Evolutionary conservation across 1,140 invertebrate species (phyloP).

Genomic region (Heliconius melpomene): DNA sequence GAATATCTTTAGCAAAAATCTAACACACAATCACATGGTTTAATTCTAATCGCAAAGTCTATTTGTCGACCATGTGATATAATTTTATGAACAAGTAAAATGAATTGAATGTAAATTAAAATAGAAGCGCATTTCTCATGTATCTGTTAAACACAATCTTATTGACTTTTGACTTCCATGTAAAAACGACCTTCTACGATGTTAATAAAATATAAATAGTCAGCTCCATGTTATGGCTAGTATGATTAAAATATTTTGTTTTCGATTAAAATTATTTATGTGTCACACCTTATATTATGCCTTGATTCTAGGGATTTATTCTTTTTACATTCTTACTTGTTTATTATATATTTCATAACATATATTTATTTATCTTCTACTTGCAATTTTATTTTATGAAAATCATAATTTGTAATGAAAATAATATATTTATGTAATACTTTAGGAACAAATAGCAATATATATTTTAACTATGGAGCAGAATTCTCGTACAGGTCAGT

Average conservation of each 20-base stretch:
- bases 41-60: not conserved
- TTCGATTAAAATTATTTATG: not conserved
- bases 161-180: slow-evolving; percentile 60
- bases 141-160: slow-evolving; percentile 46
- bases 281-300: not conserved
- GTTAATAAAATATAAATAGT: not conserved
- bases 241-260: not conserved
- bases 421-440: slow-evolving; percentile 25
- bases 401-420: not conserved
- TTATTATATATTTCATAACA: not conserved
- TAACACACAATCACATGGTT: slow-evolving; percentile 10
- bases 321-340: not conserved
- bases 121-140: slow-evolving; percentile 11
- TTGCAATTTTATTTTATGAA: not conserved
- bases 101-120: not conserved
- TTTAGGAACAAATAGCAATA: slow-evolving; percentile 24
- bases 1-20: not conserved
- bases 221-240: not conserved
- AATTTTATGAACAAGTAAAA: slow-evolving; percentile 11
- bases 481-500: slow-evolving; percentile 25
- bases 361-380: not conserved
- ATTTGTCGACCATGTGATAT: not conserved
- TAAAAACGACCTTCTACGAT: slow-evolving; percentile 15
- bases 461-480: slow-evolving; percentile 23
- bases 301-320: not conserved